These are phyloP conservation scores for Phyllotis vaccarum DNA, from an alignment of 2,797 vertebrate genomes.

Conservation along the genomic window DNA sequence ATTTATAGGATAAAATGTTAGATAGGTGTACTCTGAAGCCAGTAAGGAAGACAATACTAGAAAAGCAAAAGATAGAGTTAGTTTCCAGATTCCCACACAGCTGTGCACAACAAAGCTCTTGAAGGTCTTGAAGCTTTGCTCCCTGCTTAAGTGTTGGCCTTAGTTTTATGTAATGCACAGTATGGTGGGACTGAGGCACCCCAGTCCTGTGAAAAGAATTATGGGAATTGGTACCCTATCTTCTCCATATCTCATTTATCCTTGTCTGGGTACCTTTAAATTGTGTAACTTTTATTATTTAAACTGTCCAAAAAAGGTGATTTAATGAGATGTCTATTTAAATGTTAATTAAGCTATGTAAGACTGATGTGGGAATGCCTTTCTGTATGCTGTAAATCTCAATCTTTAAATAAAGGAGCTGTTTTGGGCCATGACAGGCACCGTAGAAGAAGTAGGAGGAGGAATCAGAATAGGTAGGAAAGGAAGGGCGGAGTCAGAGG, in stretches of 20 bases:
- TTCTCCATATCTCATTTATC: not conserved
- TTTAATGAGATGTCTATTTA: constrained; percentile 54
- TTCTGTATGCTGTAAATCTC: too few relatives aligned
- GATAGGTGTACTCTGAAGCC: constrained; percentile 77
- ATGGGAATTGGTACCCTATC: not conserved
- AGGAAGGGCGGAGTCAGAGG: too few relatives aligned
- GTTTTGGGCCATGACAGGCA: too few relatives aligned
- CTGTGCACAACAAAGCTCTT: not conserved
- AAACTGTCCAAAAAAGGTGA: constrained; percentile 42
- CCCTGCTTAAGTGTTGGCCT: not conserved
- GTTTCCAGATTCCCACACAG: constrained; percentile 48
- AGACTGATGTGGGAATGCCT: too few relatives aligned
- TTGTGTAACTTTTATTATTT: constrained; percentile 45
- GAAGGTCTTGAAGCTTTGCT: not conserved
- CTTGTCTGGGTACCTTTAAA: constrained; percentile 38
- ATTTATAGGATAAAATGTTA: constrained; percentile 68
- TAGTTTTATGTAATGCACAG: not conserved
- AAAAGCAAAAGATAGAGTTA: constrained; percentile 70
- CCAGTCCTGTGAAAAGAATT: not conserved
- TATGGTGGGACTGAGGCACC: not conserved
- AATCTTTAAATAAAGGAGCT: too few relatives aligned
- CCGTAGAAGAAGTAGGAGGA: too few relatives aligned
- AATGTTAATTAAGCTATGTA: constrained; percentile 54
- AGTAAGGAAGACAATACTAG: constrained; percentile 73
- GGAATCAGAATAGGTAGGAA: too few relatives aligned